phyloP scores from a whole-genome alignment of 1,140 invertebrate genomes.

The Wiebesia pumilae region DNA sequence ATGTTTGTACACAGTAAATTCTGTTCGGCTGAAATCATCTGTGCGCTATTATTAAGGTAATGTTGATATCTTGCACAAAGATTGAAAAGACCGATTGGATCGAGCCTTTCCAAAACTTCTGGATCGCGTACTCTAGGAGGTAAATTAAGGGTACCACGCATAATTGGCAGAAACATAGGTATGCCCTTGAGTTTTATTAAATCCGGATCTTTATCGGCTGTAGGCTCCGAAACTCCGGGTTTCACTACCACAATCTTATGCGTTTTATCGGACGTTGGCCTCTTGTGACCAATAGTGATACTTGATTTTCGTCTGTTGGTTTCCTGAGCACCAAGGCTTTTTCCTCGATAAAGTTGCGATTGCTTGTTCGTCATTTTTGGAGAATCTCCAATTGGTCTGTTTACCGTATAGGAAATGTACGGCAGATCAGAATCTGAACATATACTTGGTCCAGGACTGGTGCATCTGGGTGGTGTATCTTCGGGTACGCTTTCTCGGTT shows the following conservation, averaged over 20 bases:
- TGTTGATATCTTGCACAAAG: conserved; percentile 84
- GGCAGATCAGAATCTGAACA: conserved; percentile 93
- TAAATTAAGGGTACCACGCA: conserved; percentile 90
- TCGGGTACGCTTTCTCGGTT: conserved; percentile 73
- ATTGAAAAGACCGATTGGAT: conserved; percentile 78
- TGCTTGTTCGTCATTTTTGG: conserved; percentile 83
- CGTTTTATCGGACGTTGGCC: conserved; percentile 63
- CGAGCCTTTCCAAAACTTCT: conserved; percentile 89
- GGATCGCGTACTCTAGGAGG: conserved; percentile 88
- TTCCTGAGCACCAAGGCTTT: conserved; percentile 67
- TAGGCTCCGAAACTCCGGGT: conserved; percentile 78
- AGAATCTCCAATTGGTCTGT: conserved; percentile 91
- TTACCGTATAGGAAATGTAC: conserved; percentile 95
- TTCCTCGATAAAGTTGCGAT: conserved; percentile 70
- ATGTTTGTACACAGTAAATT: conserved; percentile 70
- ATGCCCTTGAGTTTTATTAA: conserved; percentile 86
- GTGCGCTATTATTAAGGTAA: conserved; percentile 78
- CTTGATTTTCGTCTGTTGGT: conserved; percentile 66
- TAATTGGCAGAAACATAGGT: conserved; percentile 94
- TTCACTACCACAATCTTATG: conserved; percentile 92
- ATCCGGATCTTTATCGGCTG: conserved; percentile 86
- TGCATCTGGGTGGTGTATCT: conserved; percentile 79
- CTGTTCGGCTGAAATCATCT: conserved; percentile 70
- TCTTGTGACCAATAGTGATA: conserved; percentile 60
- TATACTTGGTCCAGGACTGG: conserved; percentile 88